phyloP scores from a whole-genome alignment of 2,797 vertebrate genomes.

The Cyprinodon diabolis region DNA sequence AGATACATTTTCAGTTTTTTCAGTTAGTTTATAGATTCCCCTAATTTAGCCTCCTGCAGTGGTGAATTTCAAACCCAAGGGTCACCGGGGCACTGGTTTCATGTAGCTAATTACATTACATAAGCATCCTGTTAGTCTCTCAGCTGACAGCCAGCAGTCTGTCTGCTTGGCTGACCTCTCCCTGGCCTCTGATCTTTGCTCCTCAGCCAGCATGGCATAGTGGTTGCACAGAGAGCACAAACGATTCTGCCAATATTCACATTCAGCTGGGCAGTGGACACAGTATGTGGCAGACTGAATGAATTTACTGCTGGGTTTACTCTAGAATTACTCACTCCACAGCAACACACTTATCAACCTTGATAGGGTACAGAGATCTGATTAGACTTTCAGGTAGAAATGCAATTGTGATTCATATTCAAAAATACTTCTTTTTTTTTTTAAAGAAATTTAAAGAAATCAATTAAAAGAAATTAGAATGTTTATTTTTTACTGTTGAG shows the following conservation, averaged over 20 bases:
- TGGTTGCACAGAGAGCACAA: no score
- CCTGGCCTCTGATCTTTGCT: constrained; percentile 46
- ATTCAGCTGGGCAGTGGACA: not conserved
- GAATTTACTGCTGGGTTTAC: not conserved
- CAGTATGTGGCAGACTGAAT: not conserved
- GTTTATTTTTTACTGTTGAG: no score
- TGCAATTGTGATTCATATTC: no score
- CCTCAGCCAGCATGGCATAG: not conserved
- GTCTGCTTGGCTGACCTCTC: constrained; percentile 53
- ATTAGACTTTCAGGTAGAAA: not conserved
- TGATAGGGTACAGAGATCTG: not conserved
- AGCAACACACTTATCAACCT: not conserved
- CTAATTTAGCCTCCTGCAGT: constrained; percentile 2
- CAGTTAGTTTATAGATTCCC: not conserved
- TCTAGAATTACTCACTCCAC: not conserved
- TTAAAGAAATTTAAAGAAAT: no score
- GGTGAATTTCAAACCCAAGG: constrained; percentile 15
- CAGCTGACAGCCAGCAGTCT: constrained; percentile 32
- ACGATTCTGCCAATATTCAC: constrained; percentile 12
- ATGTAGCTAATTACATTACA: constrained; percentile 50
- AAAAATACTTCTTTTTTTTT: no score
- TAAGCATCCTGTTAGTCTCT: constrained; percentile 50
- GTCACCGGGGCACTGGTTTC: constrained; percentile 26
- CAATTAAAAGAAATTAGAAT: no score
- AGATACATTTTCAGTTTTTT: not conserved